Conservation (phyloP, 2,888 invertebrate species). For the Rhamphomyia laevipes region DNA sequence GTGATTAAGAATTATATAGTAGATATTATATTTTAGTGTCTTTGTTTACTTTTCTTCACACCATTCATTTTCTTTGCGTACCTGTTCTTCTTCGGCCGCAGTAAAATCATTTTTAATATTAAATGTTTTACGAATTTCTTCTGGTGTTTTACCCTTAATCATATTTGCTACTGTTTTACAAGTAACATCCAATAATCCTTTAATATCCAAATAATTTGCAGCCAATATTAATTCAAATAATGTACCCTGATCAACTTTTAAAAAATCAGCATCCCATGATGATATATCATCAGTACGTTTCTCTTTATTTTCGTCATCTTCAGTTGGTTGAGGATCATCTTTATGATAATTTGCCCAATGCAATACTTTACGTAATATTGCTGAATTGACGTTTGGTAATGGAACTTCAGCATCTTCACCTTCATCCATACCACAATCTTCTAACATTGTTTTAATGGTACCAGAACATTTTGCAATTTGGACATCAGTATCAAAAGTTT, state of each 20-base stretch:
- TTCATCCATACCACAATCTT: conserved; percentile 78
- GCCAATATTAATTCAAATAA: conserved; percentile 89
- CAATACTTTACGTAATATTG: conserved; percentile 82
- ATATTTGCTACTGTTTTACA: conserved; percentile 95
- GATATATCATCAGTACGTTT: conserved; percentile 94
- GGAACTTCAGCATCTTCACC: conserved; percentile 89
- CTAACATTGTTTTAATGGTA: conserved; percentile 96
- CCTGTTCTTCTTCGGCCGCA: conserved; percentile 90
- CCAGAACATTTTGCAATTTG: conserved; percentile 96
- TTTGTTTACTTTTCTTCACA: conserved; percentile 10
- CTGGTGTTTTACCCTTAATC: conserved; percentile 92
- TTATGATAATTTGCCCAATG: conserved; percentile 84
- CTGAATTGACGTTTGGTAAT: conserved; percentile 88
- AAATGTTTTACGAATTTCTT: conserved; percentile 88
- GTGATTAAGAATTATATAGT: too few relatives aligned
- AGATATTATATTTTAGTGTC: too few relatives aligned
- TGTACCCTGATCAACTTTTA: conserved; percentile 89
- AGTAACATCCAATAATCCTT: conserved; percentile 85
- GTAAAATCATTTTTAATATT: conserved; percentile 92
- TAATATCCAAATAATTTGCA: conserved; percentile 89
- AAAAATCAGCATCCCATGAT: conserved; percentile 94
- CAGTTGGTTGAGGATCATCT: conserved; percentile 85
- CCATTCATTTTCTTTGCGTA: conserved; percentile 89
- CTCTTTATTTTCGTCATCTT: conserved; percentile 91
- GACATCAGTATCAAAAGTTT: conserved; percentile 90